Conservation (phyloP, 2,888 invertebrate genomes). For the Sinodicranocentrus sp. region DNA sequence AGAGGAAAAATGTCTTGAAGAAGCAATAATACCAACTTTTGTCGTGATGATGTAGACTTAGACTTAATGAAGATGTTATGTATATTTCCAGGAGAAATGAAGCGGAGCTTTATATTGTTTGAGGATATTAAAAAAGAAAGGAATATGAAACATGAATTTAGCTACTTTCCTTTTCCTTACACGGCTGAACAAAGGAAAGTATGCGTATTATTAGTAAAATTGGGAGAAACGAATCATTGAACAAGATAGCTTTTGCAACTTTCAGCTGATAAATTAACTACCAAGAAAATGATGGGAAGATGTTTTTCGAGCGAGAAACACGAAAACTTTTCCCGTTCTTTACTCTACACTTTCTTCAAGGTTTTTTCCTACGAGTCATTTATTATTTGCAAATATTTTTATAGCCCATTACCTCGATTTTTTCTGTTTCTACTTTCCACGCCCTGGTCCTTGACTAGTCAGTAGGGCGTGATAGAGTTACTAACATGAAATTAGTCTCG, state of each 20-base stretch:
- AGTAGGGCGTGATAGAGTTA: no score
- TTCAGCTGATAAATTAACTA: slow-evolving; percentile 5
- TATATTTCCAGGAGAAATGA: background rate
- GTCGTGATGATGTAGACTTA: background rate
- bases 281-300: background rate
- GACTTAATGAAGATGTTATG: slow-evolving; percentile 9
- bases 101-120: background rate
- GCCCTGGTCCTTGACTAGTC: no score
- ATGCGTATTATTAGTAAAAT: background rate
- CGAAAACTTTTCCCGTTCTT: background rate
- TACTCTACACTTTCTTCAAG: background rate
- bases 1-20: background rate
- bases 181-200: background rate
- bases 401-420: slow-evolving; percentile 5
- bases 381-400: slow-evolving; percentile 10
- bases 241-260: slow-evolving; percentile 5
- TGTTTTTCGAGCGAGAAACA: background rate
- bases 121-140: background rate
- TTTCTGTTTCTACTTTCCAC: background rate
- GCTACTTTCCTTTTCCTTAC: background rate
- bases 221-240: background rate
- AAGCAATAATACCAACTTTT: background rate
- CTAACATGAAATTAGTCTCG: no score
- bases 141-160: background rate
- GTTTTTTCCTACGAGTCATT: background rate